Base-by-base conservation (phyloP, 2,888 invertebrate species). In the Cataglyphis altisquamis region DNA sequence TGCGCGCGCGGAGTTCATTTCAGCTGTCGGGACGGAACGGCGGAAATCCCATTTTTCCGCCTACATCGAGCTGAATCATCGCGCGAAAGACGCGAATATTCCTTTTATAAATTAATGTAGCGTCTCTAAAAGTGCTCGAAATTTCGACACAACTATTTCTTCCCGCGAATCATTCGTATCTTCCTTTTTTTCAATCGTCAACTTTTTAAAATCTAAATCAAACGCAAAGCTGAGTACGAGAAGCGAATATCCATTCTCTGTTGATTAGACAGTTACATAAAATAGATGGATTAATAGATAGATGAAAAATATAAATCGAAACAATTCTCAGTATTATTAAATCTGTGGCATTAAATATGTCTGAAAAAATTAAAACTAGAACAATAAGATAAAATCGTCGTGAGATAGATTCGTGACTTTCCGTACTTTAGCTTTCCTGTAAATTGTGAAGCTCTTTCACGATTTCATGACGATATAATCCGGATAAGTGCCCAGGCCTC, bases 1-100 rank as follows among this genome's bases (percentile, higher is more conserved):
- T 55, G 72, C 72, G 72, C 72, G 72, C 57, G 39, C 68, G 66
- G 64, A 82, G 66, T 78, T 55, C 66, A 67, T 48, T 64, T 48
- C 64, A 48, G 64, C 45, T 68, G 80, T 62, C 73, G 48, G 6
- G 62, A 29, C 70, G 63, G 25, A 39, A 66, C 63, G 29, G 25
- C 52, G 67, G 39, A 57, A 77, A 77, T 77, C 57, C 68, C n/a
- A 77, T 77, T 77, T 77, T 68, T 77, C 41, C 21, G 77, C 55
- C 15, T 74, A 74, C 21, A 15, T 64, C 45, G 21, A 3, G 21
- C 39, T n/a, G 41, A 57, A 68, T 32, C 57, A 63, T 75, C 66
- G 21, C 36, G 68, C n/a, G 29, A 55, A 55, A 29, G 55, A 73
- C 29, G 18, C 18, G 39, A 45, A 77, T 68, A 41, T 77, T 29